These are phyloP conservation scores for Sussaba pulchella DNA, from an alignment of 2,888 invertebrate genomes.

Conservation along the genomic window DNA sequence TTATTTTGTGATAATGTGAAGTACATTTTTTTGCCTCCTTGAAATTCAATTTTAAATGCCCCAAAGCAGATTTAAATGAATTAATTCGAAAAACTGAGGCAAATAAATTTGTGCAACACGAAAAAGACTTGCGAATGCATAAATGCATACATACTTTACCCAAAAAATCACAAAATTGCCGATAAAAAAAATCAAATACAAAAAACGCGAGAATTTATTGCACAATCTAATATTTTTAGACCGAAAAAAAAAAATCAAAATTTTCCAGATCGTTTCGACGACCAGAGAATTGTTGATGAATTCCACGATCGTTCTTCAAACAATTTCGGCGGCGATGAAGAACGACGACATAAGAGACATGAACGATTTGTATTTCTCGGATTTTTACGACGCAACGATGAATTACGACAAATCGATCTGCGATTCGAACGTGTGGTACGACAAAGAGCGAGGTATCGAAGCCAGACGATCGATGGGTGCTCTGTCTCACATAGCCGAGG, in stretches of 20 bases:
- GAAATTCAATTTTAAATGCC: conserved; percentile 16
- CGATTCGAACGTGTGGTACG: conserved; percentile 78
- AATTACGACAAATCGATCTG: conserved; percentile 75
- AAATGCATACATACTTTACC: too few relatives aligned
- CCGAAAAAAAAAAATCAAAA: too few relatives aligned
- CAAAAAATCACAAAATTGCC: too few relatives aligned
- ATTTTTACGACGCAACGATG: conserved; percentile 76
- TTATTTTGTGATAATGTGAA: too few relatives aligned
- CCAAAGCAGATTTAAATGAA: too few relatives aligned
- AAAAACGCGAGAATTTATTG: too few relatives aligned
- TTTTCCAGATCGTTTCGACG: conserved; percentile 78
- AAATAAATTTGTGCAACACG: too few relatives aligned
- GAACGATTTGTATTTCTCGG: conserved; percentile 82
- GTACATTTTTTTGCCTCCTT: too few relatives aligned
- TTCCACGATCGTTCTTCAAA: conserved; percentile 75
- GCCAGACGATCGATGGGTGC: conserved; percentile 78
- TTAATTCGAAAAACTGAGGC: too few relatives aligned
- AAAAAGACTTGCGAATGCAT: too few relatives aligned
- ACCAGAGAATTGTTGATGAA: conserved; percentile 80
- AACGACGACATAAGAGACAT: conserved; percentile 83
- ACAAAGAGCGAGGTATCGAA: conserved; percentile 81
- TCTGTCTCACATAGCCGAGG: conserved; percentile 74
- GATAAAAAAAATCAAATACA: too few relatives aligned
- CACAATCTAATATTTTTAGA: too few relatives aligned
- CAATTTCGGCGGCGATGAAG: conserved; percentile 79